Base-by-base conservation (phyloP, 37 sponge, comb jelly and placozoan species). In the Aphrocallistes beatrix region DNA sequence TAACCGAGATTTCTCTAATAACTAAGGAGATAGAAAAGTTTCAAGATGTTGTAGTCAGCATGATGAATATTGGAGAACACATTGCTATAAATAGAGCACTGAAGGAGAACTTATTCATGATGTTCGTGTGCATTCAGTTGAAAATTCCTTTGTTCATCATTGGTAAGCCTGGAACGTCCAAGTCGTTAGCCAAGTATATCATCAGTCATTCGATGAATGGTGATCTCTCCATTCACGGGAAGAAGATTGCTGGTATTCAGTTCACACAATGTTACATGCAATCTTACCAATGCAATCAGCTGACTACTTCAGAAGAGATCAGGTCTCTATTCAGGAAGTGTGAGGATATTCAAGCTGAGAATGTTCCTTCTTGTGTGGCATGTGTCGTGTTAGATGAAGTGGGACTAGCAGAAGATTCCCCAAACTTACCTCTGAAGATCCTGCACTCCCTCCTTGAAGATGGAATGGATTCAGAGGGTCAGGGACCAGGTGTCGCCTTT, bases 151-250 rank as follows among this genome's bases (percentile, higher is more conserved):
- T 89, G 30, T 89, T 89, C 37, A 51, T 89, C 0, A 86, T 89
- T 21, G 89, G 89, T 42, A 87, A 89, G 36, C 89, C 89, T 37
- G 89, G 89, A 0, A 89, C 86, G 83, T 86, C 86, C 3, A 89
- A 89, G 75, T 84, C 85, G 17, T 83, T 89, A 3, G 75, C 75
- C 25, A 60, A 30, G 34, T 60, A 19, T 13, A 60, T 60, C 48
- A 81, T 38, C 81, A 81, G 37, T 37, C 50, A 23, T 81, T 86
- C 39, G 45, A 81, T 34, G 36, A 86, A 51, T 39, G 47, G 1
- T 36, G 38, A 83, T 0, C 90, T 96, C 1, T 83, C 91, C 9
- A 83, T 81, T 30, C 21, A 86, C 6, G 88, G 94, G 38, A 90
- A 91, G 82, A 88, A 93, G 81, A 89, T 92, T 13, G 34, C 75